Base-by-base conservation (phyloP, 2,888 invertebrate genomes). In the Agonopterix alstromeriana region DNA sequence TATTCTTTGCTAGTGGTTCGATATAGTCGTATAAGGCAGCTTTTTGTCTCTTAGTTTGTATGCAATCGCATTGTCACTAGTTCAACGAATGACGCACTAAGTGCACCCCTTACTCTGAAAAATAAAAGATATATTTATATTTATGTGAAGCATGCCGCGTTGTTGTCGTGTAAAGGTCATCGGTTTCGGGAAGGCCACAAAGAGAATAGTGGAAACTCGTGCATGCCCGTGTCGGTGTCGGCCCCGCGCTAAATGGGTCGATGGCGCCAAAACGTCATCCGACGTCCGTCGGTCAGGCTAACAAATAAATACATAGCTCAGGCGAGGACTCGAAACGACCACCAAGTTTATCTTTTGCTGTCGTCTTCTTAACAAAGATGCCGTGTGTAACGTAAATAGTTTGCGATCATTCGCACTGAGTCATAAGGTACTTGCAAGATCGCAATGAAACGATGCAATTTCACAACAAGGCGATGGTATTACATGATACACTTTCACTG, bases 401-500 rank as follows among this genome's bases (percentile, higher is more conserved):
- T 67, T 65, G 70, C 64, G 55, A 58, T 65, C 60, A 63, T 62
- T 70, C 62, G 54, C 59, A 73, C 73, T 73, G 75, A 78, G 63
- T 81, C 76, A 73, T 73, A 68, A n/a, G n/a, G n/a, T 75, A 73
- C 73, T 67, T 63, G 63, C 68, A 69, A 66, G 66, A 63, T 56
- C 57, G 67, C 60, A 61, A 59, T 51, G 65, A 74, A 75, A 72
- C 80, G 72, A 83, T 82, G 78, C 77, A 87, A 82, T 89, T 89
- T 88, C 87, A 86, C 86, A 88, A 86, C 82, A 79, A 73, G 74
- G 72, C 70, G 77, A 82, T 75, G 72, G 77, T 83, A 79, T 88
- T 88, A 89, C 87, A 86, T 86, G 87, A 86, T 84, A 82, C 82
- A 89, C 89, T 89, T 89, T 89, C 89, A 89, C 89, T 86, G 66